Base-by-base conservation (phyloP, 2,888 invertebrate species). In the Aethes cnicana region DNA sequence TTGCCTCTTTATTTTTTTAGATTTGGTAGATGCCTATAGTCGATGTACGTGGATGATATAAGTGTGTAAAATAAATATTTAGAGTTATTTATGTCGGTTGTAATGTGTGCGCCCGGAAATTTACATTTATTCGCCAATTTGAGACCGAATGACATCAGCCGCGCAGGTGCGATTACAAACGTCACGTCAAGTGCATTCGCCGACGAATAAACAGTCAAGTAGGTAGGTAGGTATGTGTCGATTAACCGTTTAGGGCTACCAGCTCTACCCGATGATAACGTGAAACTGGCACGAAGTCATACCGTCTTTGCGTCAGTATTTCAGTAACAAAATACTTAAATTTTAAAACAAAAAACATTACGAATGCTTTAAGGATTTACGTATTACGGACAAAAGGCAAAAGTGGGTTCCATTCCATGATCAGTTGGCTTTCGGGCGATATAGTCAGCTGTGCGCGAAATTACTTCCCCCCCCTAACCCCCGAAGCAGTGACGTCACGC, bases 391-490 rank as follows among this genome's bases (percentile, higher is more conserved):
- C 49, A 21, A 42, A 42, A 48, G 42, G 44, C 49, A 46, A n/a
- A n/a, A n/a, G 48, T 36, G 44, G 44, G 25, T 44, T 37, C 39
- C 36, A n/a, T n/a, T n/a, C 52, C 57, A 63, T 68, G 65, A 65
- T 63, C 64, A 64, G 68, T 70, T 65, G 66, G 65, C 66, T 77
- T 79, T 76, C 56, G 69, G 73, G 66, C 65, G 68, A 72, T 67
- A 69, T 72, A 82, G 80, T 81, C 85, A 85, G 84, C 84, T 84
- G 84, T 77, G 80, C 76, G 77, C 77, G 73, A 82, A 82, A 83
- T 82, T 82, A 70, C 69, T 70, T 68, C 68, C 66, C 57, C 70
- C 68, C 64, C 66, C 69, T 68, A 58, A 61, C 69, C 69, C 69
- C 55, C 62, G 63, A 55, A 66, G 67, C 74, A 69, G 72, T 85